Evolutionary conservation across 2,888 invertebrate species (phyloP).

Genomic region (Chrysolina americana): DNA sequence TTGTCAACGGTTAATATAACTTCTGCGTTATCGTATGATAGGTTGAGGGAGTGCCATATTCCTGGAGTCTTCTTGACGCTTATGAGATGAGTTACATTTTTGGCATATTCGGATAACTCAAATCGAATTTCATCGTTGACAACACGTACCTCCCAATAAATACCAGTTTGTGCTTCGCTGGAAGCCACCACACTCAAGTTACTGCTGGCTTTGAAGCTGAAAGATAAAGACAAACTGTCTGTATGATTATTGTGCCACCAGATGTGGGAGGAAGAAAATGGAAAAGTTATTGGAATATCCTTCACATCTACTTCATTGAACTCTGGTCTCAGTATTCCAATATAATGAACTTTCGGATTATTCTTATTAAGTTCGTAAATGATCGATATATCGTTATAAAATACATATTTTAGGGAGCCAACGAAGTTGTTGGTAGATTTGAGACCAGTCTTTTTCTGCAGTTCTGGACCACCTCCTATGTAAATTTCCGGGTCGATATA

Average conservation of each 20-base stretch:
- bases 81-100: conserved; percentile 83
- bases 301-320: conserved; percentile 88
- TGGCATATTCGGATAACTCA: conserved; percentile 82
- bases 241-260: conserved; percentile 88
- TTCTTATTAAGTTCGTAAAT: conserved; percentile 88
- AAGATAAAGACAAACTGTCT: conserved; percentile 82
- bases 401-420: conserved; percentile 91
- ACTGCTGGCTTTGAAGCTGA: conserved; percentile 89
- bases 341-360: conserved; percentile 81
- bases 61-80: conserved; percentile 86
- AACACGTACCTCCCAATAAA: conserved; percentile 91
- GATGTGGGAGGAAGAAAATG: conserved; percentile 91
- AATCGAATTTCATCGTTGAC: conserved; percentile 90
- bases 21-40: conserved; percentile 80
- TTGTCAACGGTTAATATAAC: conserved; percentile 84
- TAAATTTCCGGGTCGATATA: conserved; percentile 96
- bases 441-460: conserved; percentile 84
- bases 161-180: conserved; percentile 83
- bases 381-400: conserved; percentile 93
- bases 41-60: conserved; percentile 87
- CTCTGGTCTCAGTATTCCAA: conserved; percentile 81
- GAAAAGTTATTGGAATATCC: conserved; percentile 92
- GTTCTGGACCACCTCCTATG: conserved; percentile 79
- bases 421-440: conserved; percentile 74
- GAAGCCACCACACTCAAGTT: conserved; percentile 87